Evolutionary conservation across 2,888 invertebrate genomes (phyloP).

Genomic region (Diachrysia chrysitis): DNA sequence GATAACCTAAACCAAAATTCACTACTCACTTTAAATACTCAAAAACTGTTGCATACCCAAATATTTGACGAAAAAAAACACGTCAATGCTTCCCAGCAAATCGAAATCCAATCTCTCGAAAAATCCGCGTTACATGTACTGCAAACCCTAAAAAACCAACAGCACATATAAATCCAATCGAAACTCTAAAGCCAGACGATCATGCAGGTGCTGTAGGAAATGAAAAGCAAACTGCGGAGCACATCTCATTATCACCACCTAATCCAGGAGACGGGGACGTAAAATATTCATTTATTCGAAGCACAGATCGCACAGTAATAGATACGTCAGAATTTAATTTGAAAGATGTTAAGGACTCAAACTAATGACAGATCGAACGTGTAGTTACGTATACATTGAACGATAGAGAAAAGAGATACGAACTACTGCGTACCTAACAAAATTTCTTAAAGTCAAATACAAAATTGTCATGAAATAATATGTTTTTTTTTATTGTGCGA

Average conservation of each 20-base stretch:
- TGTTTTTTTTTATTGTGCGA: not conserved
- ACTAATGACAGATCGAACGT: not conserved
- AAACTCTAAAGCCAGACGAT: constrained; percentile 60
- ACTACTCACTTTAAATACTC: not conserved
- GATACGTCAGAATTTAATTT: constrained; percentile 47
- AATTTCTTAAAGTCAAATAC: too few species aligned
- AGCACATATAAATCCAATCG: constrained; percentile 55
- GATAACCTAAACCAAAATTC: not conserved
- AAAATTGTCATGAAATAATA: too few species aligned
- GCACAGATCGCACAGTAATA: constrained; percentile 41
- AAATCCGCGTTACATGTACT: constrained; percentile 3
- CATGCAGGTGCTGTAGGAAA: constrained; percentile 65
- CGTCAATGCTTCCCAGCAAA: not conserved
- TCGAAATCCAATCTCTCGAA: constrained; percentile 1
- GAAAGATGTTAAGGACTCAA: constrained; percentile 20
- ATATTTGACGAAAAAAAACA: not conserved
- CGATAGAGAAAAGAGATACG: not conserved
- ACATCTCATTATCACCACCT: constrained; percentile 73
- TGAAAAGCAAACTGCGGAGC: constrained; percentile 75
- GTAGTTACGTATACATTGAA: not conserved
- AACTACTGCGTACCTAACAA: too few species aligned
- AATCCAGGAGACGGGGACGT: constrained; percentile 67
- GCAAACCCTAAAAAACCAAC: constrained; percentile 12
- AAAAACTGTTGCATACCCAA: not conserved
- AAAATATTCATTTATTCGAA: constrained; percentile 66